Percentiles rank a stretch among this genome's conserved stretches.
phyloP scores from a whole-genome alignment of 2,113 vertebrate species.

The Poicephalus meyeri region DNA sequence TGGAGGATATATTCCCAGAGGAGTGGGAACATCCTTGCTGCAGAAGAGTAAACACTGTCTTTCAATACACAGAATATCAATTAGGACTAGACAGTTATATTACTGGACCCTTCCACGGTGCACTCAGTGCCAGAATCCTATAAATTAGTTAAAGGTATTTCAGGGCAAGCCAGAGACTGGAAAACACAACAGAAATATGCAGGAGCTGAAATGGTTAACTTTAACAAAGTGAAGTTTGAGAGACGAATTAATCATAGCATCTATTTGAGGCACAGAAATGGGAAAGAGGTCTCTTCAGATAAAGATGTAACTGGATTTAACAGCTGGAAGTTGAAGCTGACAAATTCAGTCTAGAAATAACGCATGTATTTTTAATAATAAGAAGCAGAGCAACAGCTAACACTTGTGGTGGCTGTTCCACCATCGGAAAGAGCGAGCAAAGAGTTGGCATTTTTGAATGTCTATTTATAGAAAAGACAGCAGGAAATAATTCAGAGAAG shows the following conservation, averaged over 20 bases:
- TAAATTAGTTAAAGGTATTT: not conserved
- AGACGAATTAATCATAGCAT: slow-evolving; percentile 36
- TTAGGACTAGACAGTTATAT: not conserved
- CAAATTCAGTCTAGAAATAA: slow-evolving; percentile 51
- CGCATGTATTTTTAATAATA: slow-evolving; percentile 53
- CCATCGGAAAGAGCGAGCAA: not conserved
- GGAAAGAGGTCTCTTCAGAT: slow-evolving; percentile 34
- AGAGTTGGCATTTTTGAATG: slow-evolving; percentile 32
- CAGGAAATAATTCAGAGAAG: slow-evolving; percentile 53
- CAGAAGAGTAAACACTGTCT: not conserved
- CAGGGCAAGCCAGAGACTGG: not conserved
- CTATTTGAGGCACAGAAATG: slow-evolving; percentile 50
- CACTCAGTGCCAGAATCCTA: not conserved
- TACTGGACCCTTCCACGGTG: not conserved
- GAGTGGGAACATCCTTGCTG: not conserved
- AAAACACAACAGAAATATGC: not conserved
- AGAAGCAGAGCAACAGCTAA: slow-evolving; percentile 1
- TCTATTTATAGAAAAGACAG: slow-evolving; percentile 42
- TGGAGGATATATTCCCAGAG: not conserved
- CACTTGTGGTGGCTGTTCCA: slow-evolving; percentile 5
- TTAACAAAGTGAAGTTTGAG: not conserved
- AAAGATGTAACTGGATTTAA: slow-evolving; percentile 43
- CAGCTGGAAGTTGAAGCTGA: slow-evolving; percentile 53
- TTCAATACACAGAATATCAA: not conserved
- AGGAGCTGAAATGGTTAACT: not conserved